Base-by-base conservation (phyloP, 2,888 invertebrate genomes). In the Physocephala rufipes region DNA sequence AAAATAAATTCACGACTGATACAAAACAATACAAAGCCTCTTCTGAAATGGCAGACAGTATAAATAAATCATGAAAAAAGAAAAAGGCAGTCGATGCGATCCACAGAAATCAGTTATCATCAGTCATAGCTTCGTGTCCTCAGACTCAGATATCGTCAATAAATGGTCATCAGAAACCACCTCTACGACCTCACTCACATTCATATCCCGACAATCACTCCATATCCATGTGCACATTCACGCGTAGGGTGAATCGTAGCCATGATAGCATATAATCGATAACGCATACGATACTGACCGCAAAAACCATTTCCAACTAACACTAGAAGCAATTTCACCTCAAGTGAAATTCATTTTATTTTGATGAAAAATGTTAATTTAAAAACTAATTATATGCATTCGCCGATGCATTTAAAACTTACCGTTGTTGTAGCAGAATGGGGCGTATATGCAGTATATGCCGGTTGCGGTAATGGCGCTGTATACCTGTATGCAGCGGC, bases 401-500 rank as follows among this genome's bases (percentile, higher is more conserved):
- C 7, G 62, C n/a, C n/a, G n/a, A n/a, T n/a, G n/a, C n/a, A n/a
- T n/a, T n/a, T 64, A 16, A 21, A 15, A 84, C 86, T 84, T 78
- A 86, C 86, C 84, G 86, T 86, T 79, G 83, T 81, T 74, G 83
- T 85, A 76, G 83, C 83, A 77, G 86, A 85, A 78, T 86, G 86
- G 78, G 86, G 86, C 76, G 86, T 85, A 79, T 86, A 86, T 75
- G 86, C 85, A 75, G 86, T 84, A 79, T 86, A 86, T 66, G 86
- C 84, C 79, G 85, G 86, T 77, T 86, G 86, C 45, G 86, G 86
- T 78, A 86, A 79, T 73, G 86, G 86, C 62, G 86, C 83, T 75
- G 86, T 84, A 78, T 86, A 86, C 78, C 86, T 83, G 78, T 86
- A 86, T 73, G 86, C 82, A 74, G 82, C 85, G n/a, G n/a, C n/a